These are phyloP conservation scores for Ormyrus pomaceus DNA, from an alignment of 2,888 invertebrate genomes.

Conservation along the genomic window DNA sequence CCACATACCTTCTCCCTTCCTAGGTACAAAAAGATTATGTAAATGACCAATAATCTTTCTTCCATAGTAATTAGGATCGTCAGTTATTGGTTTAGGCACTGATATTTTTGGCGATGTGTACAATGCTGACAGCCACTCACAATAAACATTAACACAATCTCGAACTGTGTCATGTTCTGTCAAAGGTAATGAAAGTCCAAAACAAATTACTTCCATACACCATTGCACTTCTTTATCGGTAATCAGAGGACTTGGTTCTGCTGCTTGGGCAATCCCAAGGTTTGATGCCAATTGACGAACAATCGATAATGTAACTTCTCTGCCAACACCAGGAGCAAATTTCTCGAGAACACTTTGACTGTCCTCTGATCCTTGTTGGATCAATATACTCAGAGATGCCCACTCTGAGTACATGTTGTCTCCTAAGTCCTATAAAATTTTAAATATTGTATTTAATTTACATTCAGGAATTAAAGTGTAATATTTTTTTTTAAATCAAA, in stretches of 20 bases:
- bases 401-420: conserved; percentile 90
- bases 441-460: neutral
- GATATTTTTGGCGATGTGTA: conserved; percentile 89
- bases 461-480: neutral
- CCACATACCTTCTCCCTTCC: conserved; percentile 90
- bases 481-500: neutral
- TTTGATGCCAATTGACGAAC: conserved; percentile 86
- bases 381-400: conserved; percentile 83
- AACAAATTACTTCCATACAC: conserved; percentile 93
- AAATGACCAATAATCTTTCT: conserved; percentile 94
- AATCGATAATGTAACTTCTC: conserved; percentile 88
- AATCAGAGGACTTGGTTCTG: conserved; percentile 88
- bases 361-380: conserved; percentile 82
- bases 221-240: conserved; percentile 92
- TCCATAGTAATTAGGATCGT: conserved; percentile 93
- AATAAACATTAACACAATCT: conserved; percentile 97
- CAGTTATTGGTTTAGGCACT: conserved; percentile 91
- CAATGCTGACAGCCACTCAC: conserved; percentile 95
- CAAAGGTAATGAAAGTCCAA: conserved; percentile 92
- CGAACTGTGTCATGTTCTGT: conserved; percentile 95
- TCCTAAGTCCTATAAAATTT: conserved; percentile 78
- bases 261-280: conserved; percentile 85
- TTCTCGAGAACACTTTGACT: conserved; percentile 87
- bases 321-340: conserved; percentile 84
- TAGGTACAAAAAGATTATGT: conserved; percentile 95